phyloP scores from a whole-genome alignment of 1,140 invertebrate species.

The Drosophila melanica region DNA sequence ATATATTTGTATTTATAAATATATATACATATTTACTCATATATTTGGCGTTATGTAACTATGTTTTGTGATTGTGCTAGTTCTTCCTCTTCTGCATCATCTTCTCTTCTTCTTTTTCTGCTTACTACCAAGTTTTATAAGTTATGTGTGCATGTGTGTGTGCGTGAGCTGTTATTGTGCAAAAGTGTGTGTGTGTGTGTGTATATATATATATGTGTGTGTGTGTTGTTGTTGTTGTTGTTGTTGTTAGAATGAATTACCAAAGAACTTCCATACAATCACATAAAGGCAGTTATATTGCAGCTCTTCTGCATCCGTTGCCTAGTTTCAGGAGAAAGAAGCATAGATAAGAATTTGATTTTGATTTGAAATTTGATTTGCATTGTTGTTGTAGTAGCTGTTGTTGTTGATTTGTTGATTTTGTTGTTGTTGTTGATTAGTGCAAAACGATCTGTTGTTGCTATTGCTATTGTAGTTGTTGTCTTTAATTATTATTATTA shows the following conservation, averaged over 20 bases:
- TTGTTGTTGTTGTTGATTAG: constrained; percentile 41
- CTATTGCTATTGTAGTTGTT: constrained; percentile 25
- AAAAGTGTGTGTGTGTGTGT: constrained; percentile 24
- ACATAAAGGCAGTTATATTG: constrained; percentile 83
- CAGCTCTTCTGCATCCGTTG: constrained; percentile 81
- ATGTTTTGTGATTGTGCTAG: constrained; percentile 23
- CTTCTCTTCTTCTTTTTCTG: constrained; percentile 15
- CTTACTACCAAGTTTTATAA: constrained; percentile 6
- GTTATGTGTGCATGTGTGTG: constrained; percentile 14
- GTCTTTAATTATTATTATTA: constrained; percentile 21
- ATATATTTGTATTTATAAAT: not conserved
- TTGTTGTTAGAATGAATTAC: constrained; percentile 76
- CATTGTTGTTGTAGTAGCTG: constrained; percentile 28
- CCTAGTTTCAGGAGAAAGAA: constrained; percentile 75
- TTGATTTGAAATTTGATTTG: constrained; percentile 35
- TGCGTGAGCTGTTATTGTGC: constrained; percentile 24
- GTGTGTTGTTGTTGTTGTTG: constrained; percentile 26
- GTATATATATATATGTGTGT: constrained; percentile 22
- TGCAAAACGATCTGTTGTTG: constrained; percentile 27
- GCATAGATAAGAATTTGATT: constrained; percentile 70
- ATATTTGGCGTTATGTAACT: constrained; percentile 3
- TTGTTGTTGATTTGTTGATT: constrained; percentile 33
- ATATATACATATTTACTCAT: constrained; percentile 7
- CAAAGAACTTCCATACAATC: constrained; percentile 83
- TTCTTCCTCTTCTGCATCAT: constrained; percentile 12